Evolutionary conservation across 1,140 invertebrate species (phyloP).

Genomic region (Orchestia grillus): DNA sequence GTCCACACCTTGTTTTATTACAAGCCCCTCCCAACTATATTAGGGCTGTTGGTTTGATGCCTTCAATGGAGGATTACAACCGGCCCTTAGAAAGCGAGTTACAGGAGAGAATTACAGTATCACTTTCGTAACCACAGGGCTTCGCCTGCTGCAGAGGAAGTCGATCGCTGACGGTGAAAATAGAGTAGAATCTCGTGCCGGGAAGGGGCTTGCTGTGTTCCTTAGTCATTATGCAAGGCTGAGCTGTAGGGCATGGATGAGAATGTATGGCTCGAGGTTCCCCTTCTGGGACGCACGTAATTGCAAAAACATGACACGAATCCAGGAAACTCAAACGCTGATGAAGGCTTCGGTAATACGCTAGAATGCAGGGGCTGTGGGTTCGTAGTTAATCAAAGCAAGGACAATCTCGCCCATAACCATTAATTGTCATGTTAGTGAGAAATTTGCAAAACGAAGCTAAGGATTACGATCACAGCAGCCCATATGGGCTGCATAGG

Average conservation of each 20-base stretch:
- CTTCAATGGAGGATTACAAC: not conserved
- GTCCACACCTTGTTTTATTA: not conserved
- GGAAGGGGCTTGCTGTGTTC: not conserved
- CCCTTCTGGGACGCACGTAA: not conserved
- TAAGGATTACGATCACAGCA: not conserved
- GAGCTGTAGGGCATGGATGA: not conserved
- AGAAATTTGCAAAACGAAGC: not conserved
- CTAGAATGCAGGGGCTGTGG: not conserved
- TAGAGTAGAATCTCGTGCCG: not conserved
- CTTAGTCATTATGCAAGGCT: not conserved
- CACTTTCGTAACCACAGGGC: not conserved
- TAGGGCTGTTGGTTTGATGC: not conserved
- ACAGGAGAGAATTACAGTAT: not conserved
- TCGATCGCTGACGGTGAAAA: not conserved
- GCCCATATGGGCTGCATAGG: not conserved
- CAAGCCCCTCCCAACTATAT: not conserved
- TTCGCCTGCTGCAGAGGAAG: not conserved
- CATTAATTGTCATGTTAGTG: not conserved
- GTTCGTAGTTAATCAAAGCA: not conserved
- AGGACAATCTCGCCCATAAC: not conserved
- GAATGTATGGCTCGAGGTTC: not conserved
- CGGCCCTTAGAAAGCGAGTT: not conserved
- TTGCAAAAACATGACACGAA: not conserved
- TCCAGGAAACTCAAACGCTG: not conserved
- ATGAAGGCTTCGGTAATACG: not conserved